Evolutionary conservation across 2,888 invertebrate species (phyloP), one percentile per base, ranked within the genome.

Genomic region (Epistrophe eligans): DNA sequence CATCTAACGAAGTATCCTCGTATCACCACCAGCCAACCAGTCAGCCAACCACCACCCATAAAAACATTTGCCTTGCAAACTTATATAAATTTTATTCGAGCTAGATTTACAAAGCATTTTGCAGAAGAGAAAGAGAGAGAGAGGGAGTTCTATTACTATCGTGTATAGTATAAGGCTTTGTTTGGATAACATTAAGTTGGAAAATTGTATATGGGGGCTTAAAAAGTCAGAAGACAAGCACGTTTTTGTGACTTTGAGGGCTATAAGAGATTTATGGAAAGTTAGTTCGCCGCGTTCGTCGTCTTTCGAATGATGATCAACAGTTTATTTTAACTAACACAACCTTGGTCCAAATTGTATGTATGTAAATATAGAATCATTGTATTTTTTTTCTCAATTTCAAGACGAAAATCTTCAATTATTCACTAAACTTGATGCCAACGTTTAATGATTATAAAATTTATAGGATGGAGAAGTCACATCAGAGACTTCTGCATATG

Each of bases 131-230:
- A 2, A 13, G 2, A 35, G 6, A 13, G 24, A 24, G 52, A 6
- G 4, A 40, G 13, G 13, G 10, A 17, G 5, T 19, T 6, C 24
- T 52, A 15, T 15, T 35, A 4, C 1, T 24, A 24, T 70, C 70
- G 35, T 35, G 38, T 50, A 24, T 24, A 58, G n/a, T 38, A 9
- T 35, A 2, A n/a, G 38, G 52, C 28, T 38, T 38, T 40, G 40
- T 52, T 55, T 70, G 70, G 24, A 40, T 70, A 40, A 55, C 50
- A 70, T 70, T 40, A 70, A 40, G 50, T 70, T 24, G n/a, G 40
- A 55, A 55, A 38, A n/a, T 55, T 55, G 11, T 28, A 40, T 40
- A 40, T 40, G 24, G 9, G 15, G 40, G 19, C 24, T 55, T 70
- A 40, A 52, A 40, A 40, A 55, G 38, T 11, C 24, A 38, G 11